phyloP scores from a whole-genome alignment of 2,797 vertebrate genomes.

The Sus cebifrons region DNA sequence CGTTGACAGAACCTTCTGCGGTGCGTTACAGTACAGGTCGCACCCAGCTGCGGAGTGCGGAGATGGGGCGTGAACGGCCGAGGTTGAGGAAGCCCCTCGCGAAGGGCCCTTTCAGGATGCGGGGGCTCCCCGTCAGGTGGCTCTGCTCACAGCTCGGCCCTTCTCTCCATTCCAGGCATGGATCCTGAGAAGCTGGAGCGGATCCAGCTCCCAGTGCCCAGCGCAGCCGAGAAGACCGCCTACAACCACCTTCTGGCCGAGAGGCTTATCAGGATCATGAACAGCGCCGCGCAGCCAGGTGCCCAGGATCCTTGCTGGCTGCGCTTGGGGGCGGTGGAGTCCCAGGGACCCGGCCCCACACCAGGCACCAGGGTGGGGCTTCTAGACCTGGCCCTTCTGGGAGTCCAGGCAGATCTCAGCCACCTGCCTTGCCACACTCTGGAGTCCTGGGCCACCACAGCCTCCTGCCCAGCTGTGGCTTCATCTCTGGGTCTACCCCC shows the following conservation, averaged over 20 bases:
- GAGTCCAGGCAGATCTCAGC: not conserved
- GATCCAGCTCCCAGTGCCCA: slow-evolving; percentile 95
- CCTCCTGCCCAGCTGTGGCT: not conserved
- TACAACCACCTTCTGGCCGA: slow-evolving; percentile 97
- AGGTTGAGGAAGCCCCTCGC: not conserved
- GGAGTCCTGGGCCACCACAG: accelerated
- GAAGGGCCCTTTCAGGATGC: not conserved
- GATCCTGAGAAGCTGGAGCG: slow-evolving; percentile 94
- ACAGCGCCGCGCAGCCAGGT: slow-evolving; percentile 96
- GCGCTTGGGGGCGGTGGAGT: accelerated
- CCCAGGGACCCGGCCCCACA: not conserved
- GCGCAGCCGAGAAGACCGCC: slow-evolving; percentile 92
- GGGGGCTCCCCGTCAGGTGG: accelerated
- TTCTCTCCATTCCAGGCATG: slow-evolving; percentile 92
- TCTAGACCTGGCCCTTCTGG: not conserved
- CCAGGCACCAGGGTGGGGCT: not conserved
- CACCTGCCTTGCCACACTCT: not conserved
- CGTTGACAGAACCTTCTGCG: not conserved
- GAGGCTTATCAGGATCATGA: slow-evolving; percentile 97
- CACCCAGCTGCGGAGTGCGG: accelerated
- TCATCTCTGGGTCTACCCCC: not conserved
- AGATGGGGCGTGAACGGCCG: accelerated
- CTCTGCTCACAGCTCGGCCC: not conserved
- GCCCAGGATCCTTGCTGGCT: not conserved
- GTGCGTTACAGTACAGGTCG: not conserved